Evolutionary conservation across 2,113 vertebrate species (phyloP), one percentile per base, ranked within the genome.

Genomic region (Microcebus murinus): DNA sequence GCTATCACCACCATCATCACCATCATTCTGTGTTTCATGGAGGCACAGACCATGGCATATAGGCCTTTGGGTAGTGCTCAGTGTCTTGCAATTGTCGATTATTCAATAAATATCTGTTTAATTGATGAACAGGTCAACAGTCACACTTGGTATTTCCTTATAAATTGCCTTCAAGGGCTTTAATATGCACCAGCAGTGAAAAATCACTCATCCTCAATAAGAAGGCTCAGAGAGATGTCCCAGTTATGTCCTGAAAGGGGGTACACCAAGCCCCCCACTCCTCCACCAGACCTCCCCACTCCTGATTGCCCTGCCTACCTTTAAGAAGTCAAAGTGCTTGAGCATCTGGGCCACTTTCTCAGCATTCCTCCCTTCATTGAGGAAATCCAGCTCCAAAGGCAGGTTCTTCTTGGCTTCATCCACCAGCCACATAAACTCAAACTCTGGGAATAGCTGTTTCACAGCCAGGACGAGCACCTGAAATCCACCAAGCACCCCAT

Each of bases 341-440:
- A 99, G 98, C 99, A 99, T 99, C 55, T 97, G 85, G 70, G 99
- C 98, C 94, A 99, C 98, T 92, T 98, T 99, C 97, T 99, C 99
- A 3, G 99, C 99, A n/a, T 99, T 99, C 92, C 97, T 99, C 48
- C 99, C 99, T 97, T 99, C 99, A 1, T 99, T 99, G 20, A 99
- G 98, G 97, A 99, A 99, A 98, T 99, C 99, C 96, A 99, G 98
- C 97, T 99, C 99, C 90, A 99, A 98, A 7, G 99, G 99, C 97
- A 99, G 98, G 98, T 99, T 99, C 97, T 99, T 99, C 98, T 99
- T 99, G 90, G 99, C 99, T 97, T 99, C 99, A 42, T 99, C 99
- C 85, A 99, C 99, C 97, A 99, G 97, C 99, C 99, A 99, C 99
- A 99, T 99, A 96, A 99, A 99, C 88, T 99, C 99, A 97, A 99